phyloP scores from a whole-genome alignment of 2,888 invertebrate species.

The Alcis repandata region DNA sequence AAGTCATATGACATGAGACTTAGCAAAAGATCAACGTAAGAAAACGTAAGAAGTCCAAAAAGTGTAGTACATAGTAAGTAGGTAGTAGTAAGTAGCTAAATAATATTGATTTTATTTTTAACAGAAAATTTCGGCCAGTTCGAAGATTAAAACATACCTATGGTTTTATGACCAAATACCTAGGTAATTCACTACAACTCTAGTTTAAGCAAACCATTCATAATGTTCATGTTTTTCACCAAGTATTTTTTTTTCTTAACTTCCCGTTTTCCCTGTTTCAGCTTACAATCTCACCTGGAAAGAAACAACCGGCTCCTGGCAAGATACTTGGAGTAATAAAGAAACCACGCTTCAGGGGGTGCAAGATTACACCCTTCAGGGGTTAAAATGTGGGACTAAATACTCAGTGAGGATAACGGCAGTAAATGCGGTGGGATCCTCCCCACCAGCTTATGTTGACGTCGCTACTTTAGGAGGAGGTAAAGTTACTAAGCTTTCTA shows the following conservation, averaged over 20 bases:
- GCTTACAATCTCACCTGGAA: constrained; percentile 84
- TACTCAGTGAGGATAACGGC: constrained; percentile 93
- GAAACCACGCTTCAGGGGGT: constrained; percentile 85
- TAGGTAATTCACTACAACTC: too few relatives aligned
- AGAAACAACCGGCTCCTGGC: constrained; percentile 80
- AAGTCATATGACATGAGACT: not conserved
- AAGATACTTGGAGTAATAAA: constrained; percentile 88
- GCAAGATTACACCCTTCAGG: constrained; percentile 88
- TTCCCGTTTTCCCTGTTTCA: constrained; percentile 50
- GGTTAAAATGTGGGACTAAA: constrained; percentile 93
- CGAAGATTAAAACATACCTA: too few relatives aligned
- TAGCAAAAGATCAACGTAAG: too few relatives aligned
- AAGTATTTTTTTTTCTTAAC: too few relatives aligned
- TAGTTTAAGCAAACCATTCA: too few relatives aligned
- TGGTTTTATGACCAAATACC: too few relatives aligned
- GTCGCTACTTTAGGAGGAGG: constrained; percentile 88
- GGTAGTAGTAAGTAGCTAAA: too few relatives aligned
- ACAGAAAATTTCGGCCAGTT: too few relatives aligned
- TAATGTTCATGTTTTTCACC: too few relatives aligned
- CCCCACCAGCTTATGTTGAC: constrained; percentile 88
- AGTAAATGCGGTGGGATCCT: constrained; percentile 92
- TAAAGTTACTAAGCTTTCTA: constrained; percentile 52
- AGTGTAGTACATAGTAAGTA: too few relatives aligned
- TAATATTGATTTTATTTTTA: too few relatives aligned
- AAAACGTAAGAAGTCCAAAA: too few relatives aligned